phyloP scores from a whole-genome alignment of 2,113 vertebrate species.

The Myrmecophaga tridactyla region DNA sequence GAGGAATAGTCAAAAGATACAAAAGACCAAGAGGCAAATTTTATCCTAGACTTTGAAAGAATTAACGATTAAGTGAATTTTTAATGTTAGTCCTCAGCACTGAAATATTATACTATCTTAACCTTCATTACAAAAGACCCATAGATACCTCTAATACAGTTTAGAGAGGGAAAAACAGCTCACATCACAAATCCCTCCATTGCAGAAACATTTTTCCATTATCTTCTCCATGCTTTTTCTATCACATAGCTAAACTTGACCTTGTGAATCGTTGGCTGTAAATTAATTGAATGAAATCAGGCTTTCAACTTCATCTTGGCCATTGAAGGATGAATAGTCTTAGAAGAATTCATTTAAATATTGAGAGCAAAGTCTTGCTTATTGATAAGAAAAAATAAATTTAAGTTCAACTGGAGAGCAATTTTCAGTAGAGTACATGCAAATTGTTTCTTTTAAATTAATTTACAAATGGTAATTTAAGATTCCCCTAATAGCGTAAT shows the following conservation, averaged over 20 bases:
- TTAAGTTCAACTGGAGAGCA: not conserved
- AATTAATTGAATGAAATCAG: not conserved
- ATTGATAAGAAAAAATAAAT: not conserved
- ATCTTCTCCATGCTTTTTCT: not conserved
- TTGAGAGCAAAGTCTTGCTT: not conserved
- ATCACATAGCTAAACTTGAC: not conserved
- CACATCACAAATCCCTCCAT: not conserved
- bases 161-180: not conserved
- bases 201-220: not conserved
- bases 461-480: not conserved
- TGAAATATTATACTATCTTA: not conserved
- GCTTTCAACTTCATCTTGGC: not conserved
- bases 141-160: not conserved
- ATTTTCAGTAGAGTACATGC: not conserved
- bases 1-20: not conserved
- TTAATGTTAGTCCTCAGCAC: not conserved
- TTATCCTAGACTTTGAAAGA: not conserved
- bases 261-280: not conserved
- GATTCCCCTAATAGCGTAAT: not conserved
- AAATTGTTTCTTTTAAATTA: not conserved
- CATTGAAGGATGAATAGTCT: not conserved
- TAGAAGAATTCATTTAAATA: not conserved
- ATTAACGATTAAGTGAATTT: not conserved
- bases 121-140: not conserved
- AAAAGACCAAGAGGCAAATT: not conserved